These are phyloP conservation scores for Nasua narica DNA, from an alignment of 2,797 vertebrate genomes.

Conservation along the genomic window DNA sequence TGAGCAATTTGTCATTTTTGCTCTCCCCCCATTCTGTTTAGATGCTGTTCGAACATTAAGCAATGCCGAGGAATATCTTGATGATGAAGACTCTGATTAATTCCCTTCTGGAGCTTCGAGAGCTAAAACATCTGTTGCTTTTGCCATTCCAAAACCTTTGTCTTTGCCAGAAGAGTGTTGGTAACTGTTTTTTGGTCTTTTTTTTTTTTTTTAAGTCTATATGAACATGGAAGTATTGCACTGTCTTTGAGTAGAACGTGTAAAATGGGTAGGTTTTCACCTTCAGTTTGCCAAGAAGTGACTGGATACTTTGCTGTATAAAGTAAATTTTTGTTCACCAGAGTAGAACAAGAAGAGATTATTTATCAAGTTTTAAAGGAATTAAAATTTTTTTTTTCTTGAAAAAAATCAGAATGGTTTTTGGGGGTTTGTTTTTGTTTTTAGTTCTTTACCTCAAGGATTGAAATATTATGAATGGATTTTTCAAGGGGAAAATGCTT, in stretches of 20 bases:
- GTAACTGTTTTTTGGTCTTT: conserved; percentile 52
- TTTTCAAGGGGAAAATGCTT: conserved; percentile 66
- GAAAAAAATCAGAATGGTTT: conserved; percentile 34
- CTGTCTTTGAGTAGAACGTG: conserved; percentile 16
- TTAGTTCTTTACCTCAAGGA: conserved; percentile 80
- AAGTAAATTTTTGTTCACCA: conserved; percentile 71
- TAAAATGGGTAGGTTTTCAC: conserved; percentile 30
- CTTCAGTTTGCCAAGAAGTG: conserved; percentile 56
- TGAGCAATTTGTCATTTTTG: conserved; percentile 8
- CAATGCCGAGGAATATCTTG: conserved; percentile 97
- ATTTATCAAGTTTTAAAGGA: conserved; percentile 78
- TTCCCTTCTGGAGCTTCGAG: conserved; percentile 54
- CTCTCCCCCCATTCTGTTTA: background rate
- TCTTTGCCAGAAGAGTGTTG: conserved; percentile 71
- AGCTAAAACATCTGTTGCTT: conserved; percentile 70
- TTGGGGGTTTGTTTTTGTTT: background rate
- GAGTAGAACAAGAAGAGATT: conserved; percentile 66
- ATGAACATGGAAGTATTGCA: conserved; percentile 31
- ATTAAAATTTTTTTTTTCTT: conserved; percentile 72
- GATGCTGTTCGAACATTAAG: conserved; percentile 89
- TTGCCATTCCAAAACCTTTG: conserved; percentile 73
- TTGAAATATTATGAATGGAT: conserved; percentile 69
- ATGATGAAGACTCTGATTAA: conserved; percentile 98
- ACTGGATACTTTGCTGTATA: conserved; percentile 68
- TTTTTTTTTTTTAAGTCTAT: background rate